Conservation (phyloP, 2,888 invertebrate species). For the Drosophila sordidapex region DNA sequence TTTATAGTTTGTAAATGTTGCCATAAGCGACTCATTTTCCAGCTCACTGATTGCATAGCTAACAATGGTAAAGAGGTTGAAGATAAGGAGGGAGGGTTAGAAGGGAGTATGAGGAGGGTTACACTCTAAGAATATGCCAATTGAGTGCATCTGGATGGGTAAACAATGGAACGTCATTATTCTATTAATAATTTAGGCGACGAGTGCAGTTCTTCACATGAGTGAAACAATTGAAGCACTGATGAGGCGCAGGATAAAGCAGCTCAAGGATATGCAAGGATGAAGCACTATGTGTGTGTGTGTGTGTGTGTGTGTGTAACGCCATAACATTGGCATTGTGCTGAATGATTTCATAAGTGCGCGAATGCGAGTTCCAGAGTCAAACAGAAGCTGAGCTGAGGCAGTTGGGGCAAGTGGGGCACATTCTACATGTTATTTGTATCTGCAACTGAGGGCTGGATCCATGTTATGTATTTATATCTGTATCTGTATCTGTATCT, state of each 20-base stretch:
- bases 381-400: slow-evolving; percentile 1
- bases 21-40: slow-evolving; percentile 69
- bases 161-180: slow-evolving; percentile 84
- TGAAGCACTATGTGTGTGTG: neutral
- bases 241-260: slow-evolving; percentile 58
- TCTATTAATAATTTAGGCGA: slow-evolving; percentile 83
- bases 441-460: slow-evolving; percentile 16
- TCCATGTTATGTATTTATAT: slow-evolving; percentile 16
- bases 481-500: slow-evolving; percentile 34
- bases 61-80: slow-evolving; percentile 51
- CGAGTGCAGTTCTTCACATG: slow-evolving; percentile 77
- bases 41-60: slow-evolving; percentile 64
- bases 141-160: slow-evolving; percentile 43
- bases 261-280: slow-evolving; percentile 34
- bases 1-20: slow-evolving; percentile 33
- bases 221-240: slow-evolving; percentile 79
- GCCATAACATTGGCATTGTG: slow-evolving; percentile 79
- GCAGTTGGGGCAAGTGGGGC: neutral
- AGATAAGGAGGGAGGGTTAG: slow-evolving; percentile 1
- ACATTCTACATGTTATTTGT: slow-evolving; percentile 16
- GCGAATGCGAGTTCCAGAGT: slow-evolving; percentile 34
- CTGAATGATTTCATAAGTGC: slow-evolving; percentile 75
- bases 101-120: neutral
- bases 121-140: slow-evolving; percentile 48
- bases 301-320: slow-evolving; percentile 28